These are phyloP conservation scores for Xerus rutilus DNA, from an alignment of 2,797 vertebrate genomes.

Conservation along the genomic window DNA sequence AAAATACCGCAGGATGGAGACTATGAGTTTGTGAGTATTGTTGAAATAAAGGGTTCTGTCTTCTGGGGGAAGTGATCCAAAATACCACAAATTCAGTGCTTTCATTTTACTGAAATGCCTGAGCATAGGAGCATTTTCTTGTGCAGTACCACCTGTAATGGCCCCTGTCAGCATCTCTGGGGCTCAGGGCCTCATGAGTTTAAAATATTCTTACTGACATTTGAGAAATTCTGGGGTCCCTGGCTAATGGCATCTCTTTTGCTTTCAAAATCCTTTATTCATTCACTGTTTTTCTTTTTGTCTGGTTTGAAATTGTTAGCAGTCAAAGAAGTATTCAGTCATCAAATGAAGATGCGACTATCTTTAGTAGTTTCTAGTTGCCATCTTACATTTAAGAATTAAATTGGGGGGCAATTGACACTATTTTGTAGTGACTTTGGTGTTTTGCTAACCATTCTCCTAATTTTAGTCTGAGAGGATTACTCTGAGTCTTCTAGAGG, in stretches of 20 bases:
- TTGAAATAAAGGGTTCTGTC: background rate
- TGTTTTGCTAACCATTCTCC: conserved; percentile 23
- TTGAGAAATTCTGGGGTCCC: conserved; percentile 57
- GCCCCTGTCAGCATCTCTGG: background rate
- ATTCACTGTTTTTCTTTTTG: conserved; percentile 55
- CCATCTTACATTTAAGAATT: conserved; percentile 31
- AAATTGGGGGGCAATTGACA: background rate
- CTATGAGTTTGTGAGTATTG: conserved; percentile 94
- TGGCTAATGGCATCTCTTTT: background rate
- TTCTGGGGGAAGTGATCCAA: background rate
- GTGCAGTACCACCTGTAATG: background rate
- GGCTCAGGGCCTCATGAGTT: conserved; percentile 75
- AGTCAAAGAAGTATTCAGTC: conserved; percentile 36
- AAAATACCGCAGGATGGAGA: conserved; percentile 93
- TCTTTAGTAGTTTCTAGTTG: conserved; percentile 1
- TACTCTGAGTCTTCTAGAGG: conserved; percentile 38
- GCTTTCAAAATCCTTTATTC: conserved; percentile 63
- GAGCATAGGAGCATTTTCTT: background rate
- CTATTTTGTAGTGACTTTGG: background rate
- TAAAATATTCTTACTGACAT: conserved; percentile 71
- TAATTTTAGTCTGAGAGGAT: conserved; percentile 44
- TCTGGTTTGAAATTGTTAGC: conserved; percentile 64
- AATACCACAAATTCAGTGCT: background rate
- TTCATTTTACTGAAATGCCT: background rate
- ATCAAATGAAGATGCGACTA: background rate